Conservation (phyloP, 2,797 vertebrate species). For the Gymnothorax javanicus region DNA sequence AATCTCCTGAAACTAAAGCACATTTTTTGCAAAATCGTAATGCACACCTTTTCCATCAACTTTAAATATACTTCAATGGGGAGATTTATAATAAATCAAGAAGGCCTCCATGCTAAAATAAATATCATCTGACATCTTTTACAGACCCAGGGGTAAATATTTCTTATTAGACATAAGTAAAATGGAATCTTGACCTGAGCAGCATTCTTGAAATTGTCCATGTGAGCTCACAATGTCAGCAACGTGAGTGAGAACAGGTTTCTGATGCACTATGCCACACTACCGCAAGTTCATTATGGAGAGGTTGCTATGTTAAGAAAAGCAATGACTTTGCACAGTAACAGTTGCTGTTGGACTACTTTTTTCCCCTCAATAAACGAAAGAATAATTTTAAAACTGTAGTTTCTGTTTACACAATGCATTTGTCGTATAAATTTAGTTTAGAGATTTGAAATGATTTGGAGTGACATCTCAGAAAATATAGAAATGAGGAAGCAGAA, state of each 20-base stretch:
- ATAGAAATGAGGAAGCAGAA: no score
- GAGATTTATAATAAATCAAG: slow-evolving; percentile 35
- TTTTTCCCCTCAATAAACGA: no score
- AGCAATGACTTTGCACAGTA: no score
- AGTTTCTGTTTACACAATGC: no score
- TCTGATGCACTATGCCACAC: not conserved
- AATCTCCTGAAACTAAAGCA: slow-evolving; percentile 22
- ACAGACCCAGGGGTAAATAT: slow-evolving; percentile 22
- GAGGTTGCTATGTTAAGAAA: not conserved
- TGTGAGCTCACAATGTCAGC: slow-evolving; percentile 7
- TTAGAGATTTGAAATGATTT: no score
- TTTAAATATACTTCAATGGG: slow-evolving; percentile 21
- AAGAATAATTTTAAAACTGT: no score
- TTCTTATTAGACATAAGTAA: slow-evolving; percentile 9
- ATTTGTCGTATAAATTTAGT: no score
- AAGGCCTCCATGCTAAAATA: slow-evolving; percentile 18
- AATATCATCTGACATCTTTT: slow-evolving; percentile 34
- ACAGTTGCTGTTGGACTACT: no score
- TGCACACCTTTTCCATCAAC: slow-evolving; percentile 11
- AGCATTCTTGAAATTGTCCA: slow-evolving; percentile 25
- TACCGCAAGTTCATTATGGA: not conserved
- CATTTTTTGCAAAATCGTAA: slow-evolving; percentile 20
- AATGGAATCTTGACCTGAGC: not conserved
- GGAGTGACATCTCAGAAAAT: no score
- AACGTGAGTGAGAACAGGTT: not conserved